Percentiles rank a stretch among this genome's conserved stretches.
phyloP scores from a whole-genome alignment of 2,797 vertebrate species.

The Coregonus ussuriensis region DNA sequence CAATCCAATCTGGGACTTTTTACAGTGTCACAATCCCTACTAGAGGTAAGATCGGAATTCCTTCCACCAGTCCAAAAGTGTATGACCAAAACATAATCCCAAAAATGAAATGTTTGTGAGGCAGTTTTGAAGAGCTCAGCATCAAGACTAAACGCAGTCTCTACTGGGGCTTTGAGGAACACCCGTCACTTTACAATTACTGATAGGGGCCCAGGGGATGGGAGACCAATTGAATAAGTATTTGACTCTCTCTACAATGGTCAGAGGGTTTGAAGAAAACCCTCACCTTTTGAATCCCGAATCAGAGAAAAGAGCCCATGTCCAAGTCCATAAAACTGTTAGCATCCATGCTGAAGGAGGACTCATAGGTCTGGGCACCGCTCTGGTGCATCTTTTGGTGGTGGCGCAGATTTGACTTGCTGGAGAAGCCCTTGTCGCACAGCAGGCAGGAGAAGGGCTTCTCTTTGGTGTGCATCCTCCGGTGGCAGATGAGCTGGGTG shows the following conservation, averaged over 20 bases:
- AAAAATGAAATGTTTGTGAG: constrained; percentile 43
- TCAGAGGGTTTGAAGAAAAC: constrained; percentile 14
- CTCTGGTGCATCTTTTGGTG: constrained; percentile 82
- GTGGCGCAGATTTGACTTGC: constrained; percentile 82
- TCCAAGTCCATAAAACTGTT: constrained; percentile 75
- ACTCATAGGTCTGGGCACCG: constrained; percentile 62
- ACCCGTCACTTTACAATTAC: constrained; percentile 71
- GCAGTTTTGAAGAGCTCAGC: constrained; percentile 31
- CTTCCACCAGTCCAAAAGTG: neutral
- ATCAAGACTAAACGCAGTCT: constrained; percentile 19
- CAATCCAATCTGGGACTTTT: constrained; percentile 32
- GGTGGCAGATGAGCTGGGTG: constrained; percentile 88
- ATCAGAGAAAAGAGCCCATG: constrained; percentile 76
- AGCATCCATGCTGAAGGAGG: constrained; percentile 72
- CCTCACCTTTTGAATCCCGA: neutral
- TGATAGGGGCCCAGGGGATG: constrained; percentile 52
- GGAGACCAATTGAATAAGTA: constrained; percentile 32
- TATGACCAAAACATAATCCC: neutral
- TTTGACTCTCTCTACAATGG: constrained; percentile 11
- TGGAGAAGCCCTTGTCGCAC: constrained; percentile 81
- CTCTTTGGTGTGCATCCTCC: constrained; percentile 87
- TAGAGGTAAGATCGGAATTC: constrained; percentile 63
- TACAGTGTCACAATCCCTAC: constrained; percentile 53
- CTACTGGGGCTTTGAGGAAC: constrained; percentile 48
- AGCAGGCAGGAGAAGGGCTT: constrained; percentile 79